Base-by-base conservation (phyloP, 2,797 vertebrate genomes). In the Mastacembelus armatus region DNA sequence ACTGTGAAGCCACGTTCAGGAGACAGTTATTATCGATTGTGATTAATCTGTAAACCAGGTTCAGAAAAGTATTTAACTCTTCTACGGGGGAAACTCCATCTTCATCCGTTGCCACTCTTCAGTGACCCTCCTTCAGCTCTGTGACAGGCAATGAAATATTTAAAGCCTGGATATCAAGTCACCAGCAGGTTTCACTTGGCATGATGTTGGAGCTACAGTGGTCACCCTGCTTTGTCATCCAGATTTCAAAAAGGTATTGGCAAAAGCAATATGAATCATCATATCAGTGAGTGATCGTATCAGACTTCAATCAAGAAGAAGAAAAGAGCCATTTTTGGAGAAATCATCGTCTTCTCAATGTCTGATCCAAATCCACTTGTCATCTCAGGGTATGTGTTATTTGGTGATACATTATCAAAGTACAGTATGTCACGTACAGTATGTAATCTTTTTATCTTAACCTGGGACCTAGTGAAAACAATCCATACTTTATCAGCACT, bases 121-220 rank as follows among this genome's bases (percentile, higher is more conserved):
- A 56, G 49, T 5, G 3, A 52, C 50, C 60, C 71, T 77, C 66
- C 68, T 52, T 89, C 84, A 81, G 71, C 70, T 66, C 71, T 44
- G 35, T 66, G 78, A 85, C 77, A 77, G 27, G 68, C 60, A 43
- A 77, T 92, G 81, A 89, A 90, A 89, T 90, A 91, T 92, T 91
- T 84, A 91, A 76, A 83, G 75, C 80, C 71, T 12, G 44, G 63
- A 75, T 75, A 83, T 76, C 71, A 66, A 70, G 72, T 85, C 68
- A 48, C 78, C 70, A 74, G 69, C 66, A 72, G 47, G 42, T 67
- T 77, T 68, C 55, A 71, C 58, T 58, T 55, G 33, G 47, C 54
- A 84, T 84, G 67, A 79, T 11, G 21, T 44, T 64, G 57, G 49
- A 64, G 69, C 54, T 56, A 64, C 35, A 54, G 45, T 70, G 83